Percentiles rank a stretch among this genome's conserved stretches.
phyloP scores from a whole-genome alignment of 2,797 vertebrate genomes.

The Enteromius paludinosus region DNA sequence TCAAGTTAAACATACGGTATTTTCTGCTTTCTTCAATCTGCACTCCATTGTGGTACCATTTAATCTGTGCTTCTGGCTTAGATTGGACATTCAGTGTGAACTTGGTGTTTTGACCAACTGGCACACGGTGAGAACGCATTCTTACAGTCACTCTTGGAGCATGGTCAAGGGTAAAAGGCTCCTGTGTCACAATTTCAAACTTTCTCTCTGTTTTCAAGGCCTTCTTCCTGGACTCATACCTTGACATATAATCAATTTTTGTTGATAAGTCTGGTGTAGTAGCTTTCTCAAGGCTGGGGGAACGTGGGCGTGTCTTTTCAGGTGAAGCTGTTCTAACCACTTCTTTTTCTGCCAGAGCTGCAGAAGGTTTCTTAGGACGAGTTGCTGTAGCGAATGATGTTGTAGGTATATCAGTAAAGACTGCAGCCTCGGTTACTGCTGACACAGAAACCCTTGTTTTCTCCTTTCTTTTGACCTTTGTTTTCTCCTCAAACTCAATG shows the following conservation, averaged over 20 bases:
- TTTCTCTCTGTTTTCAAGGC: conserved; percentile 90
- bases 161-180: conserved; percentile 94
- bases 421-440: conserved; percentile 76
- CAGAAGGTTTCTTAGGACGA: conserved; percentile 80
- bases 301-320: conserved; percentile 82
- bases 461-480: conserved; percentile 81
- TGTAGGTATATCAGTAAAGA: conserved; percentile 80
- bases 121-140: conserved; percentile 95
- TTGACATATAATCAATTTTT: conserved; percentile 92
- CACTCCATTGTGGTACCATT: conserved; percentile 94
- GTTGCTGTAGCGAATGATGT: conserved; percentile 83
- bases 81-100: conserved; percentile 95
- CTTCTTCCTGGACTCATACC: conserved; percentile 95
- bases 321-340: conserved; percentile 79
- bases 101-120: conserved; percentile 85
- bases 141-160: conserved; percentile 91
- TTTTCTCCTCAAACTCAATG: conserved; percentile 91
- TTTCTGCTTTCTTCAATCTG: conserved; percentile 89
- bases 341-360: conserved; percentile 53
- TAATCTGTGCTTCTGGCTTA: conserved; percentile 89
- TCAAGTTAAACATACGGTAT: conserved; percentile 87
- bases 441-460: conserved; percentile 76
- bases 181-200: conserved; percentile 88
- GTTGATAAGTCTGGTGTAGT: conserved; percentile 85
- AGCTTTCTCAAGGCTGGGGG: conserved; percentile 83